Percentiles rank a stretch among this genome's conserved stretches.
These are phyloP conservation scores for Chaetura pelagica DNA, from an alignment of 2,113 vertebrate species.

Conservation along the genomic window DNA sequence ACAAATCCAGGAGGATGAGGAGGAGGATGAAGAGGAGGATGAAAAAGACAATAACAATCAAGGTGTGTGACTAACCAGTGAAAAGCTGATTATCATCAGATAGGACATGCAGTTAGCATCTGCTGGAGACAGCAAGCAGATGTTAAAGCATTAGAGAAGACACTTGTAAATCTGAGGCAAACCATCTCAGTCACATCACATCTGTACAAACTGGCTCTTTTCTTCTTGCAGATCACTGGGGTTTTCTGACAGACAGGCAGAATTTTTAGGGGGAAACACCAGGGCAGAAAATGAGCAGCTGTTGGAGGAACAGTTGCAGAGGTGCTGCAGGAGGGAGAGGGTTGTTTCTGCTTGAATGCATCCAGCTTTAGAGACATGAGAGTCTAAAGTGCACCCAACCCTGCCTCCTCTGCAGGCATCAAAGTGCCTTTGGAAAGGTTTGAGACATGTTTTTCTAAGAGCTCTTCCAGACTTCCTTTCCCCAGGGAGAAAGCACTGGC, in stretches of 20 bases:
- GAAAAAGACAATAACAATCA: slow-evolving; percentile 67
- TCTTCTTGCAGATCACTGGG: neutral
- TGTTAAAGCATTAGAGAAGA: neutral
- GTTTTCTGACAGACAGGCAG: neutral
- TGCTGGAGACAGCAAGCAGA: neutral
- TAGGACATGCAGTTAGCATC: neutral
- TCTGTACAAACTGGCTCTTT: neutral
- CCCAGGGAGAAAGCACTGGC: neutral
- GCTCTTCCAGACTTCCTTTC: neutral
- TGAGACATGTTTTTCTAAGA: neutral
- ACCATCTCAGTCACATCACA: neutral
- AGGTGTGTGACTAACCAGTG: slow-evolving; percentile 40
- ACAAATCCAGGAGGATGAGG: slow-evolving; percentile 36
- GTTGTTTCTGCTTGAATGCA: neutral
- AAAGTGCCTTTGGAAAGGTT: neutral
- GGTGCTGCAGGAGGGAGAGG: neutral
- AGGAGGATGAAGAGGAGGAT: slow-evolving; percentile 29
- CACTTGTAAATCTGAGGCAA: neutral
- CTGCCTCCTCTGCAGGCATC: neutral
- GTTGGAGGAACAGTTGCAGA: neutral
- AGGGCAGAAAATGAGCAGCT: neutral
- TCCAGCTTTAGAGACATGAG: neutral
- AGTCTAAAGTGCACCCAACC: neutral
- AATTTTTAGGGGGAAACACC: neutral
- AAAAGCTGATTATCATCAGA: neutral